Percentiles rank a stretch among this genome's conserved stretches.
Evolutionary conservation across 2,888 invertebrate species (phyloP).

Genomic region (Cantharis lateralis): DNA sequence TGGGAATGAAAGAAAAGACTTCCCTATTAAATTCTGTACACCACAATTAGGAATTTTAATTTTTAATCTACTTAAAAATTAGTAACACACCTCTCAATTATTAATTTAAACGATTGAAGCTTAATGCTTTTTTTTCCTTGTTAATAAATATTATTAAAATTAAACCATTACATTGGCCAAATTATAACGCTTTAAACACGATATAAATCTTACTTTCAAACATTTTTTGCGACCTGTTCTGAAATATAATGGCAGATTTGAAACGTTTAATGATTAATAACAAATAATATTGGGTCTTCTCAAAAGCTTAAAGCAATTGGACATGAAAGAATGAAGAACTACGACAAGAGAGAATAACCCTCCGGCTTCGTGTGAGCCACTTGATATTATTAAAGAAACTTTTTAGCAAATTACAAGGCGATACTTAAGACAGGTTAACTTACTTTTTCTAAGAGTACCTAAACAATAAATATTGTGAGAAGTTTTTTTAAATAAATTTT

Average conservation of each 20-base stretch:
- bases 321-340: slow-evolving; percentile 33
- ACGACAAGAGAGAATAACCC: slow-evolving; percentile 45
- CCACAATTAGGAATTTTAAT: neutral
- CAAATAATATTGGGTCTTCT: slow-evolving; percentile 30
- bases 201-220: neutral
- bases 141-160: neutral
- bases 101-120: neutral
- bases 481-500: neutral
- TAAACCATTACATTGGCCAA: neutral
- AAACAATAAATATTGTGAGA: neutral
- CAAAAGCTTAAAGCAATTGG: slow-evolving; percentile 34
- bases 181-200: neutral
- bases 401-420: slow-evolving; percentile 11
- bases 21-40: too few relatives aligned
- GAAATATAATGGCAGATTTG: slow-evolving; percentile 6
- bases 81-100: neutral
- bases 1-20: too few relatives aligned
- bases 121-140: neutral
- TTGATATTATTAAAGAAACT: slow-evolving; percentile 44
- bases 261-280: slow-evolving; percentile 34
- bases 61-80: neutral
- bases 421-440: neutral
- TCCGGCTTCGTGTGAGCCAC: slow-evolving; percentile 43
- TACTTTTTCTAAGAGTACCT: neutral
- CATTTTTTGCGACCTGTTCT: neutral